Evolutionary conservation across 2,797 vertebrate genomes (phyloP).

Genomic region (Poeciliopsis turneri): DNA sequence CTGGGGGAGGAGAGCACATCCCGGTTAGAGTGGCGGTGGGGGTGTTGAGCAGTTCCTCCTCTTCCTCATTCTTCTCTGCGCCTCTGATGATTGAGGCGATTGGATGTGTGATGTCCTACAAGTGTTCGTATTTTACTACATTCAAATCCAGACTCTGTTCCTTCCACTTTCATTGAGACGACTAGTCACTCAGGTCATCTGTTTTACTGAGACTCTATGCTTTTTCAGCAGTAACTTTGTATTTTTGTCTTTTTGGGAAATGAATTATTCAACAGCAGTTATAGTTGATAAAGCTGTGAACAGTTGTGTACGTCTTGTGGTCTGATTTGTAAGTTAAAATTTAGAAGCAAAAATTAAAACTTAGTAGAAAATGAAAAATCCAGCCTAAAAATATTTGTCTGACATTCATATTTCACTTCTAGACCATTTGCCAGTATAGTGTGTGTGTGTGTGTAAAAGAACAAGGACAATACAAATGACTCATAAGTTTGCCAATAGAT

Average conservation of each 20-base stretch:
- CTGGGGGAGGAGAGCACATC: constrained; percentile 49
- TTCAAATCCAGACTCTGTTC: background rate
- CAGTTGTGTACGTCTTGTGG: background rate
- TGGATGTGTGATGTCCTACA: constrained; percentile 21
- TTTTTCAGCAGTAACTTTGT: background rate
- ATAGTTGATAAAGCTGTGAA: background rate
- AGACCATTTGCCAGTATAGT: background rate
- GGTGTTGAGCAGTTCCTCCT: constrained; percentile 10
- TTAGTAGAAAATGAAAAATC: background rate
- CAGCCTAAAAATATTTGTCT: background rate
- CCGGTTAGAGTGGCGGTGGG: constrained; percentile 15
- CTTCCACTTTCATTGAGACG: background rate
- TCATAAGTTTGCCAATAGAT: background rate
- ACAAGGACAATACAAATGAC: background rate
- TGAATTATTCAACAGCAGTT: background rate
- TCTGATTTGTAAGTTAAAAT: background rate
- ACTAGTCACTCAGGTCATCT: background rate
- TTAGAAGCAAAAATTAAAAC: background rate
- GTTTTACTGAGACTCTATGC: background rate
- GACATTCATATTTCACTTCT: background rate
- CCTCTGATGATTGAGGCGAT: constrained; percentile 46
- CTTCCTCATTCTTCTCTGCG: constrained; percentile 31
- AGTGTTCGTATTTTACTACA: constrained; percentile 23
- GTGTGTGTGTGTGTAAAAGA: background rate
- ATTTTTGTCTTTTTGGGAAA: background rate